phyloP scores from a whole-genome alignment of 2,888 invertebrate species.

The Apotomis turbidana region DNA sequence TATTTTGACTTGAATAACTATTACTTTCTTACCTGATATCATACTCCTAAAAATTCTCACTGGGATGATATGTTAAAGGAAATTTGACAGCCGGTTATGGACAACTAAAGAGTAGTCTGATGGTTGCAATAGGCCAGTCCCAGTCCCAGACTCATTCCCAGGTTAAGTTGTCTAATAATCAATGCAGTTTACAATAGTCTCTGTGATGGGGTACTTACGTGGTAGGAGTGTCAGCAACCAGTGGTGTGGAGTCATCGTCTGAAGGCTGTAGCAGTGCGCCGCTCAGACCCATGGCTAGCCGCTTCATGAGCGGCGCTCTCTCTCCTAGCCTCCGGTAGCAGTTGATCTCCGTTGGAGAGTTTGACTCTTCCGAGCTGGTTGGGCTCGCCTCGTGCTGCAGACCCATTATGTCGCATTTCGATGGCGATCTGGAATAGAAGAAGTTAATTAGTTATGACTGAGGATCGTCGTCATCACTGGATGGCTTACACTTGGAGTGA shows the following conservation, averaged over 20 bases:
- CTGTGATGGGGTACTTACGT: slow-evolving; percentile 62
- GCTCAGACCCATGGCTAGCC: slow-evolving; percentile 90
- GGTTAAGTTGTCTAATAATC: no score
- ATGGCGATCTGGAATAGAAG: slow-evolving; percentile 62
- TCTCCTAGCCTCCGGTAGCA: slow-evolving; percentile 92
- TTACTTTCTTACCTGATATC: no score
- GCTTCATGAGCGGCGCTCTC: slow-evolving; percentile 90
- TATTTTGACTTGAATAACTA: no score
- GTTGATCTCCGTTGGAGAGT: slow-evolving; percentile 94
- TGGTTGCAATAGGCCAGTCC: no score
- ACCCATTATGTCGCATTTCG: slow-evolving; percentile 74
- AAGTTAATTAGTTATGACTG: not conserved
- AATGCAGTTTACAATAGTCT: not conserved
- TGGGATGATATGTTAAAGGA: no score
- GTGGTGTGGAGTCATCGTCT: slow-evolving; percentile 89
- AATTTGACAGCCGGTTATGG: no score
- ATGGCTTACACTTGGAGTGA: no score
- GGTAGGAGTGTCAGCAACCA: slow-evolving; percentile 87
- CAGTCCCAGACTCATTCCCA: no score
- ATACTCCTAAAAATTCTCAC: no score
- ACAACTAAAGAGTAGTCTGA: no score
- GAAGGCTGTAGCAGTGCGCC: slow-evolving; percentile 78
- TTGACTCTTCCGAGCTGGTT: slow-evolving; percentile 93
- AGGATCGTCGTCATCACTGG: no score
- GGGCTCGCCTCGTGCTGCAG: slow-evolving; percentile 76